Conservation (phyloP, 2,797 vertebrate species). For the Rousettus madagascariensis region DNA sequence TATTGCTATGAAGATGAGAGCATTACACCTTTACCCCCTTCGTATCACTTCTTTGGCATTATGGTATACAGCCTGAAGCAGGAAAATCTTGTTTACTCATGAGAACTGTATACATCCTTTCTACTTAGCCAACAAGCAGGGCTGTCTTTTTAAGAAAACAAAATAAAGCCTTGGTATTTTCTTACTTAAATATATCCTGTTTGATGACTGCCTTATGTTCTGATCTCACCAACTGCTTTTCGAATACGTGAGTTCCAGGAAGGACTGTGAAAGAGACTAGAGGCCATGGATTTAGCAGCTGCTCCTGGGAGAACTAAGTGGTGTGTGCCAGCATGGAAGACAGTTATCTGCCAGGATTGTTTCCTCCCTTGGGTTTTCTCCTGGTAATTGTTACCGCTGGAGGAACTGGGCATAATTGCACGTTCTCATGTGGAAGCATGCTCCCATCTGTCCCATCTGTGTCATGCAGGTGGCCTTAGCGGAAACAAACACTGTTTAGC, state of each 20-base stretch:
- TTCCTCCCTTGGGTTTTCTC: conserved; percentile 10
- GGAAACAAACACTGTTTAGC: conserved; percentile 30
- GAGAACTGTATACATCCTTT: not conserved
- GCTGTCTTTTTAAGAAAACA: conserved; percentile 37
- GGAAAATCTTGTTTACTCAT: not conserved
- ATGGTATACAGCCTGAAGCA: conserved; percentile 31
- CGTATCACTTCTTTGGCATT: not conserved
- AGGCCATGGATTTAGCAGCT: not conserved
- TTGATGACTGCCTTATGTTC: conserved; percentile 56
- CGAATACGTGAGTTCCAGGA: not conserved
- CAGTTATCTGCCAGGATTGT: not conserved
- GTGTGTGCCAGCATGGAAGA: not conserved
- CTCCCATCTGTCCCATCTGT: conserved; percentile 6
- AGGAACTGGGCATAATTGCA: conserved; percentile 32
- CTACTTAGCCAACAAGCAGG: not conserved
- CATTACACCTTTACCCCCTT: not conserved
- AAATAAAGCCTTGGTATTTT: conserved; percentile 73
- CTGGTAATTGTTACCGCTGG: conserved; percentile 16
- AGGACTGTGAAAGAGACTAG: not conserved
- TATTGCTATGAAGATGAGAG: conserved; percentile 42
- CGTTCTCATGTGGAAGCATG: conserved; percentile 48
- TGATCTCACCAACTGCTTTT: not conserved
- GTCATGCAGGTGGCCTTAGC: not conserved
- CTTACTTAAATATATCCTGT: conserved; percentile 54
- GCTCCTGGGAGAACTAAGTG: not conserved